Percentiles rank a stretch among this genome's conserved stretches.
phyloP scores from a whole-genome alignment of 2,797 vertebrate genomes.

The Mormyrops boulengeri region DNA sequence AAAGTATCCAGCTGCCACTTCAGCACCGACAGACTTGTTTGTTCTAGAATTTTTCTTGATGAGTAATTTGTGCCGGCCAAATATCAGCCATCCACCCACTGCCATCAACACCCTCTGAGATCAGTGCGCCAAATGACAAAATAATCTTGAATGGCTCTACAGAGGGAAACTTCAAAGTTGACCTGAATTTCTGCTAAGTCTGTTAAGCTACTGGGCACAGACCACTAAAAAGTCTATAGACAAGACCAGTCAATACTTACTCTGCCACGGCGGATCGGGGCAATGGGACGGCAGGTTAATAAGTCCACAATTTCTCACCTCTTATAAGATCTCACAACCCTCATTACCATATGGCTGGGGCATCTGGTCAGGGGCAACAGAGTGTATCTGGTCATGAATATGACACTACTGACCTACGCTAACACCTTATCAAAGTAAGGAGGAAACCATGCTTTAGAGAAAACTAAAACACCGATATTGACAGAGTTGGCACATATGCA shows the following conservation, averaged over 20 bases:
- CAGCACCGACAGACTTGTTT: not conserved
- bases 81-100: slow-evolving; percentile 5
- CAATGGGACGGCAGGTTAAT: not conserved
- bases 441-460: not conserved
- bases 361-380: not conserved
- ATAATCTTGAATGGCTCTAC: not conserved
- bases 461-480: not conserved
- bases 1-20: not conserved
- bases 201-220: not conserved
- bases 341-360: not conserved
- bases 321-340: not conserved
- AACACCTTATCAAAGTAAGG: not conserved
- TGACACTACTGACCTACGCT: not conserved
- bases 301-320: not conserved
- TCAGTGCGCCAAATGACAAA: not conserved
- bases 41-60: slow-evolving; percentile 2
- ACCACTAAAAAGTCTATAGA: not conserved
- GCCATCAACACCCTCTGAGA: not conserved
- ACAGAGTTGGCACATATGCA: not conserved
- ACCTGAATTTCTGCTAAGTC: not conserved
- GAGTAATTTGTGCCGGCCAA: slow-evolving; percentile 3
- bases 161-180: not conserved
- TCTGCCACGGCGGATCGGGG: not conserved
- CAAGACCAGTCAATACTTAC: not conserved
- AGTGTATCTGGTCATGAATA: not conserved